Evolutionary conservation across 2,113 vertebrate genomes (phyloP).

Genomic region (Hiodon tergisus): DNA sequence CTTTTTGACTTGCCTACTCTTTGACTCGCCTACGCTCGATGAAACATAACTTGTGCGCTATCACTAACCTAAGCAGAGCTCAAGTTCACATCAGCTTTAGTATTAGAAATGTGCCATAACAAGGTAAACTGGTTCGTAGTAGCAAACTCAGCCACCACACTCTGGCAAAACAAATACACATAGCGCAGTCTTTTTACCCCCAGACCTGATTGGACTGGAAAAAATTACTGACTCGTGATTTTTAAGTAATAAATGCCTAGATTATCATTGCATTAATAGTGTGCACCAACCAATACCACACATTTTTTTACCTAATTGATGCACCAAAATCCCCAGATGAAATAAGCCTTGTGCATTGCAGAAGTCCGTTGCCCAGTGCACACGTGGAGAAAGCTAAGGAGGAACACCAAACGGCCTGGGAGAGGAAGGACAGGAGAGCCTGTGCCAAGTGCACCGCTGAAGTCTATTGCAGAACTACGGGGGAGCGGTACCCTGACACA

Average conservation of each 20-base stretch:
- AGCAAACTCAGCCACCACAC: neutral
- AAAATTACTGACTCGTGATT: neutral
- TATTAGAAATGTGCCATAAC: constrained; percentile 1
- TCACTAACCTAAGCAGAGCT: constrained; percentile 16
- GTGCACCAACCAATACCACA: neutral
- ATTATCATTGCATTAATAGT: neutral
- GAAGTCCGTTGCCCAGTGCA: neutral
- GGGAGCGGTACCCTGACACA: too few species aligned
- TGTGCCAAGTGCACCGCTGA: too few species aligned
- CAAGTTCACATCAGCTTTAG: constrained; percentile 6
- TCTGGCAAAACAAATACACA: constrained; percentile 6
- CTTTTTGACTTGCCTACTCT: neutral
- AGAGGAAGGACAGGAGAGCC: too few species aligned
- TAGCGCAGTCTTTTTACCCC: neutral
- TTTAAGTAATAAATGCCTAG: neutral
- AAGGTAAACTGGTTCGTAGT: neutral
- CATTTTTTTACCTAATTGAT: neutral
- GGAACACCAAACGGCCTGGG: too few species aligned
- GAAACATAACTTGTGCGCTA: constrained; percentile 17
- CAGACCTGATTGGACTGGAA: neutral
- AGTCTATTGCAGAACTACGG: too few species aligned
- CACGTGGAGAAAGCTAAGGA: neutral
- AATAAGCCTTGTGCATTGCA: neutral
- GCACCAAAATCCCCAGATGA: neutral
- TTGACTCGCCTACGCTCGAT: constrained; percentile 1